These are phyloP conservation scores for Mamestra configurata DNA, from an alignment of 1,140 invertebrate genomes.

Conservation along the genomic window DNA sequence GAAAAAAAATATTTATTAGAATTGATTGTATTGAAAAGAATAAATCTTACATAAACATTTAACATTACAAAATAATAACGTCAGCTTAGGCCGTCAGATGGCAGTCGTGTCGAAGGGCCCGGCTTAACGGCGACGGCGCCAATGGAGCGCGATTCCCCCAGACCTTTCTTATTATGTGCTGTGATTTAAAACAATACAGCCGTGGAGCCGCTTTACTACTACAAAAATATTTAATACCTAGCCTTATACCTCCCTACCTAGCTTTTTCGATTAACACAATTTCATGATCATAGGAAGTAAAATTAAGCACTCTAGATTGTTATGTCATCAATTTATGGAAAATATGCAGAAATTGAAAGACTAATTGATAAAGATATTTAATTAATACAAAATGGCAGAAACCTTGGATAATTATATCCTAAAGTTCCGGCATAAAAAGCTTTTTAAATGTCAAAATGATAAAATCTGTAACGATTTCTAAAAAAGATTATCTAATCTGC, in stretches of 20 bases:
- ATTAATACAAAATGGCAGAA: neutral
- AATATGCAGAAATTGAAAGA: too few species aligned
- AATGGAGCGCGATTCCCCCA: slow-evolving; percentile 84
- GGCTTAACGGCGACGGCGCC: slow-evolving; percentile 77
- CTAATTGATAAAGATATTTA: too few species aligned
- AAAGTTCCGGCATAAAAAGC: neutral
- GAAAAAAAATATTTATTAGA: too few species aligned
- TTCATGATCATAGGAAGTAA: neutral
- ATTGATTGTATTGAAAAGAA: neutral
- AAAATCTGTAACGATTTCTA: neutral
- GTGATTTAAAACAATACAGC: slow-evolving; percentile 75
- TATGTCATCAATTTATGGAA: too few species aligned
- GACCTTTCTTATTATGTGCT: slow-evolving; percentile 80
- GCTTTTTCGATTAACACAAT: neutral
- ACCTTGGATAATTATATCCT: neutral
- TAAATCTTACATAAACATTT: neutral
- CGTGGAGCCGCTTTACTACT: slow-evolving; percentile 56
- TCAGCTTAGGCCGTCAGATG: slow-evolving; percentile 39
- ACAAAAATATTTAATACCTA: too few species aligned
- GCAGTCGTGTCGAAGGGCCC: slow-evolving; percentile 65
- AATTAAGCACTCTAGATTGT: too few species aligned
- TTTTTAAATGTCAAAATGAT: neutral
- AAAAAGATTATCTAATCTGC: too few species aligned
- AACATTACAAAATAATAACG: neutral
- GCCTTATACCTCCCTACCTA: too few species aligned